Evolutionary conservation across 2,113 vertebrate species (phyloP).

Genomic region (Strigops habroptila): DNA sequence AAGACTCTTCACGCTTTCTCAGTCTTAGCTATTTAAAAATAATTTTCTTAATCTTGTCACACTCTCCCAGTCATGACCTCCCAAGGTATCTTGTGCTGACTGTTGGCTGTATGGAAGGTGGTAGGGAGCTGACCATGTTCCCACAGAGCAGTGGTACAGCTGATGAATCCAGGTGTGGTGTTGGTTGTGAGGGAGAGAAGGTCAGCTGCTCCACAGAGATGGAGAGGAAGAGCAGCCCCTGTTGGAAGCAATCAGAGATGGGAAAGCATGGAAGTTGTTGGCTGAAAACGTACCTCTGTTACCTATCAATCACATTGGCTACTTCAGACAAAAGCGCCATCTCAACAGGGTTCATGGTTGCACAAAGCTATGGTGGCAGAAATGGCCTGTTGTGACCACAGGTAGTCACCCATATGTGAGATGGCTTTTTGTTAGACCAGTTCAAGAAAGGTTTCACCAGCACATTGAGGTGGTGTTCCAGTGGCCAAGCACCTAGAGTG

Average conservation of each 20-base stretch:
- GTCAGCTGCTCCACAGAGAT: background rate
- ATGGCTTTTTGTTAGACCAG: background rate
- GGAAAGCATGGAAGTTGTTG: background rate
- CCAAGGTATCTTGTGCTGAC: background rate
- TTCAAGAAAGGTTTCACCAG: background rate
- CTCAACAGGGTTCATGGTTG: background rate
- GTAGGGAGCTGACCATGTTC: background rate
- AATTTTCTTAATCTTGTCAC: background rate
- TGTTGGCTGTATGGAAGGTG: background rate
- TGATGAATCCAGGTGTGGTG: background rate
- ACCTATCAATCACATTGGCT: fast-evolving
- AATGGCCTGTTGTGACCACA: background rate
- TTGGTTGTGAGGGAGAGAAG: background rate
- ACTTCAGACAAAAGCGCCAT: background rate
- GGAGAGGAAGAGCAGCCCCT: background rate
- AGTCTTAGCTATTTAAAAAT: background rate
- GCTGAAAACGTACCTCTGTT: background rate
- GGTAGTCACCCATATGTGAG: background rate
- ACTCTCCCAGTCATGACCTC: background rate
- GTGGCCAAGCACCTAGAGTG: background rate
- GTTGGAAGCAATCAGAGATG: background rate
- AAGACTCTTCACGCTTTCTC: background rate
- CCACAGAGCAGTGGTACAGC: background rate
- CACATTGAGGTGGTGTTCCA: background rate
- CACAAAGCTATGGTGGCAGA: fast-evolving